A percentile compares a stretch with the other conserved stretches of the same genome.
These are phyloP conservation scores for Silurus glanis DNA, from an alignment of 2,113 vertebrate genomes.

Conservation along the genomic window DNA sequence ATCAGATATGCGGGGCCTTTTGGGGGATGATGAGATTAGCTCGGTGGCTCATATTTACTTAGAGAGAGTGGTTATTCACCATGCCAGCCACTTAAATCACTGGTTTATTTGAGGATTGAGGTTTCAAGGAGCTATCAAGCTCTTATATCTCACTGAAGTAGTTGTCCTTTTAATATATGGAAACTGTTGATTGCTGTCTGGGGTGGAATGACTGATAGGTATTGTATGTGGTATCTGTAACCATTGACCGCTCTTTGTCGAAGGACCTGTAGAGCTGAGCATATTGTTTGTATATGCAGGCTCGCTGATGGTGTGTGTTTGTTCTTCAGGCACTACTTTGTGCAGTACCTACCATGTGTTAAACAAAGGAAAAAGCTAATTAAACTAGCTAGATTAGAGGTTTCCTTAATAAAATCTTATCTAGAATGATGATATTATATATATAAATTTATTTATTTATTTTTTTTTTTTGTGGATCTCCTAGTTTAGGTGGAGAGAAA, in stretches of 20 bases:
- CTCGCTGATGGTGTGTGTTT: background rate
- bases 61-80: constrained; percentile 65
- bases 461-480: too few species aligned
- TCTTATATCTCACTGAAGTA: constrained; percentile 27
- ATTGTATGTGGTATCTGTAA: constrained; percentile 1
- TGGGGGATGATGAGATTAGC: constrained; percentile 67
- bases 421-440: constrained; percentile 45
- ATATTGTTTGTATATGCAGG: background rate
- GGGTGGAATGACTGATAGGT: constrained; percentile 12
- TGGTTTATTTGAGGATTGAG: constrained; percentile 69
- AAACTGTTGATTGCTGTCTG: constrained; percentile 27
- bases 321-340: background rate
- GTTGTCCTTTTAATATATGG: constrained; percentile 39
- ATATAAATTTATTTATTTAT: too few species aligned
- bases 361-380: background rate
- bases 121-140: constrained; percentile 53
- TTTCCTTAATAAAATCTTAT: constrained; percentile 64
- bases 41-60: constrained; percentile 59
- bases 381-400: background rate
- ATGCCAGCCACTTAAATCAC: constrained; percentile 56
- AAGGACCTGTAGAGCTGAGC: constrained; percentile 17
- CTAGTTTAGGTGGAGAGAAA: too few species aligned
- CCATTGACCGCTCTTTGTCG: background rate
- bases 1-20: constrained; percentile 67
- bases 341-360: background rate